Evolutionary conservation across 2,113 vertebrate species (phyloP), one percentile per base, ranked within the genome.

Genomic region (Channa argus): DNA sequence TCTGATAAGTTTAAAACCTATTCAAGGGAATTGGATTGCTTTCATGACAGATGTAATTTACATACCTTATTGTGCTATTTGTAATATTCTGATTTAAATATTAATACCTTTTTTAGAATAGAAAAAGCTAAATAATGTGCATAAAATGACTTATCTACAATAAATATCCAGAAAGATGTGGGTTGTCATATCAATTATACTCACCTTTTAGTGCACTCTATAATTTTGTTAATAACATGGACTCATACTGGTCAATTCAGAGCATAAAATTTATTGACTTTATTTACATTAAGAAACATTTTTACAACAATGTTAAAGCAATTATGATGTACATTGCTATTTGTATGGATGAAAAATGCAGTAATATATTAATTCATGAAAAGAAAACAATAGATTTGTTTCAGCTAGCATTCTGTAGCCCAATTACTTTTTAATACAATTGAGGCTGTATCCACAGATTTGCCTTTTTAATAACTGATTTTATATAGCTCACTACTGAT

Each of bases 261-360:
- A 76, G 38, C 85, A 83, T 84, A 89, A 77, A 61, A 80, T 72
- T 12, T 61, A 34, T 90, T 24, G 24, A 24, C 24, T 24, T 91
- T 90, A 92, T 91, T 91, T 90, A 92, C 90, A 91, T 76, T 67
- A 63, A 69, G 72, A 82, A 76, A 64, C 41, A 73, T 61, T 70
- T 88, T 86, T 81, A 87, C 79, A 86, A 71, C 14, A 63, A 84
- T 44, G 15, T 37, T 65, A 13, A 60, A 58, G 74, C 71, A 54
- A 41, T 47, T 33, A 66, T 61, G n/a, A 50, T 11, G 3, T 36
- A 44, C 12, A 67, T 37, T 61, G 38, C 13, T 46, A 55, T 52
- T 14, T 37, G 1, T 61, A n/a, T 41, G 49, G 38, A 44, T 37
- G 3, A 41, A 7, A 50, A 47, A 60, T 43, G 11, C 13, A 53